Conservation (phyloP, 2,113 vertebrate species). For the Aldabrachelys gigantea region DNA sequence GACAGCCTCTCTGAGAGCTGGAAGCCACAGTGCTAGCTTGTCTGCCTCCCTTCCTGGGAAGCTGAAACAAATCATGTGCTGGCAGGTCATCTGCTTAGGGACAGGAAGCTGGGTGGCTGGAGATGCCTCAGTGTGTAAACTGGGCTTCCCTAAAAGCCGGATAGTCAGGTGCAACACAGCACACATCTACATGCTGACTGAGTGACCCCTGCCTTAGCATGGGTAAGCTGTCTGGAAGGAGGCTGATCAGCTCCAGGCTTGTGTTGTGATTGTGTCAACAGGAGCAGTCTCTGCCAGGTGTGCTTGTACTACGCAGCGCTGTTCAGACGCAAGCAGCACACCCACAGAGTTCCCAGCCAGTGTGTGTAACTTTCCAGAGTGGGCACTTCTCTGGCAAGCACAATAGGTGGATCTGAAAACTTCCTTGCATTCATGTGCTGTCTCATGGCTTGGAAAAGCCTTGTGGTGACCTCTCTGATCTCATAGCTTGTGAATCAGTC, state of each 20-base stretch:
- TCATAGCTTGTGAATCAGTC: not conserved
- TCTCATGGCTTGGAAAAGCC: not conserved
- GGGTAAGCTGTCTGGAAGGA: not conserved
- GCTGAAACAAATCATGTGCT: not conserved
- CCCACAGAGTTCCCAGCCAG: not conserved
- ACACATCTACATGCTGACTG: not conserved
- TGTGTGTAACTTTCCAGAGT: not conserved
- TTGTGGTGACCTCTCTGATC: not conserved
- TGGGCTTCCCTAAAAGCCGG: not conserved
- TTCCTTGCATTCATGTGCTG: not conserved
- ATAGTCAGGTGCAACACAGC: not conserved
- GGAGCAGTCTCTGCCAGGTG: not conserved
- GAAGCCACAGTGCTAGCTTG: not conserved
- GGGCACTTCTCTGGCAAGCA: not conserved
- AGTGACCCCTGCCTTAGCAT: not conserved
- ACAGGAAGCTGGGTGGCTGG: no score
- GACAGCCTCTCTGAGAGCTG: not conserved
- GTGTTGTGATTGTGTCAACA: not conserved
- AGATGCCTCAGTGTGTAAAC: not conserved
- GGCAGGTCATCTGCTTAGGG: not conserved
- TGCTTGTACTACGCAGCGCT: no score
- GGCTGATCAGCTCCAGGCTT: not conserved
- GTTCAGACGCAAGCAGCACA: not conserved
- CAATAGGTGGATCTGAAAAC: not conserved
- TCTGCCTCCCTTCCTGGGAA: not conserved